Evolutionary conservation across 2,888 invertebrate species (phyloP), one percentile per base, ranked within the genome.

Genomic region (Blastobasis lacticolella): DNA sequence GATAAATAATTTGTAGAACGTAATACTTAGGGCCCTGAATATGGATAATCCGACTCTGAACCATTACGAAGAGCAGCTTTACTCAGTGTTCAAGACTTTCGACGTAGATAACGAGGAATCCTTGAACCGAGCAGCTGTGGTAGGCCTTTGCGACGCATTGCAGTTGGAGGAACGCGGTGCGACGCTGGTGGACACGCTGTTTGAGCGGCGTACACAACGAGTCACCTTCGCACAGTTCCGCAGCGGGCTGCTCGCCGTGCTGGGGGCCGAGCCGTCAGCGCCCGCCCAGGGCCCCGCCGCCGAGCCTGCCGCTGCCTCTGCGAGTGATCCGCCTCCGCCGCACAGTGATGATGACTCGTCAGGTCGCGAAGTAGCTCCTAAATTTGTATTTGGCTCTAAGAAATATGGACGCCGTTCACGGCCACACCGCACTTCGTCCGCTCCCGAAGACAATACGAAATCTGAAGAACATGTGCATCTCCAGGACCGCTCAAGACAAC

Each of bases 61-160:
- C 86, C 94, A 93, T 46, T 95, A 95, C 73, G 95, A 95, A 78
- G 92, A 93, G 81, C 94, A 95, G 87, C 89, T 95, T 67, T 91
- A 93, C 66, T 91, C 92, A 65, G 94, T 95, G 71, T 95, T 95
- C 73, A 92, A 94, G 75, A 94, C 93, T 71, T 94, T 94, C 82
- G 93, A 94, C 79, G 88, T 90, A 59, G 91, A 92, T 71, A 91
- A 91, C 67, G 89, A 90, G 68, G 93, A 93, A 62, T 90, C 92
- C 66, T 78, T 95, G 60, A 92, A 93, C 70, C 90, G 89, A 64
- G 87, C 90, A 46, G 92, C 94, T 46, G 88, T 95, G 60, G 81
- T 90, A 50, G 90, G 90, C 56, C 88, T 95, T 48, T 95, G 95
- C 75, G 91, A 92, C 67, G 91, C 94, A 59, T 89, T 95, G 56